These are phyloP conservation scores for Andricus grossulariae DNA, from an alignment of 1,140 invertebrate species.

Conservation along the genomic window DNA sequence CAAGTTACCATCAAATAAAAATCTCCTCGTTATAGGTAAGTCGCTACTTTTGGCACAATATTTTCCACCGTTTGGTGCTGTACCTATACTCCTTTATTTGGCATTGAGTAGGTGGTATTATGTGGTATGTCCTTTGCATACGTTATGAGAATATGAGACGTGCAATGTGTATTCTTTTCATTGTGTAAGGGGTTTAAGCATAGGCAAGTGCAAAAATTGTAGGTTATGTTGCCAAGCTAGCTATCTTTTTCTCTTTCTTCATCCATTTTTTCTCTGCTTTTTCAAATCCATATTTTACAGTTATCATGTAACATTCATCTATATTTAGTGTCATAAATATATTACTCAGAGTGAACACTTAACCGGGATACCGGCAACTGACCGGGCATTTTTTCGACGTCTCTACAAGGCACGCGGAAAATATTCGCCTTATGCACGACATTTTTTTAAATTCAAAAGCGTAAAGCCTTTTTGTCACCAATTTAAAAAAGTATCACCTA, in stretches of 20 bases:
- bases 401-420: no score
- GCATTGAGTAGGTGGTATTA: conserved; percentile 11
- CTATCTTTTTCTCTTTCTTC: neutral
- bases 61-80: neutral
- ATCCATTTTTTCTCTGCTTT: neutral
- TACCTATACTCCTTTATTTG: neutral
- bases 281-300: neutral
- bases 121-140: conserved; percentile 22
- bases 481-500: no score
- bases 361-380: no score
- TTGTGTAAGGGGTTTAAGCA: neutral
- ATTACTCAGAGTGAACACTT: no score
- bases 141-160: neutral
- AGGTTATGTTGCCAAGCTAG: neutral
- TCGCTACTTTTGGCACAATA: neutral
- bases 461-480: no score
- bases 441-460: no score
- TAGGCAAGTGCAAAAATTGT: neutral
- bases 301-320: neutral
- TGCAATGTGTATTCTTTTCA: neutral
- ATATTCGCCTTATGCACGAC: no score
- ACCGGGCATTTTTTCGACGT: no score
- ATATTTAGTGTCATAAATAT: neutral
- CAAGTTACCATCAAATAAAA: conserved; percentile 94
- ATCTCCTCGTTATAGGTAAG: conserved; percentile 90